phyloP scores from a whole-genome alignment of 2,888 invertebrate species.

The Drosophila siamana region DNA sequence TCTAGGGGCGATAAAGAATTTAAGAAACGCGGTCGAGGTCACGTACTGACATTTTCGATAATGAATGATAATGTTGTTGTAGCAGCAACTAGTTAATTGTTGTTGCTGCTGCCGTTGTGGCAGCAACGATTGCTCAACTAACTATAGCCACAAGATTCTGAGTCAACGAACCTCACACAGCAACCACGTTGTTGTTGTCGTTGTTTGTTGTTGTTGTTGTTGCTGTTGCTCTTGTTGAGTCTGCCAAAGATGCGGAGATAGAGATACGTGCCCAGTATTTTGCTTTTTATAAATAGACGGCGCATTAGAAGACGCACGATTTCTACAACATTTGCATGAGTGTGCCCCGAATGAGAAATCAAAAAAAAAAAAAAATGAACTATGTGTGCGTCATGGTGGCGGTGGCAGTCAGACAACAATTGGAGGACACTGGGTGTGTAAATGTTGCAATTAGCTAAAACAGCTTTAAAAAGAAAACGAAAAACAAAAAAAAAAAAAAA shows the following conservation, averaged over 20 bases:
- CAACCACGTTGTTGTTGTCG: conserved; percentile 5
- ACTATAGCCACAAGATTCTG: conserved; percentile 42
- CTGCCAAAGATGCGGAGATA: conserved; percentile 56
- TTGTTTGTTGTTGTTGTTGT: conserved; percentile 6
- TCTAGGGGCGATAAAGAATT: conserved; percentile 59
- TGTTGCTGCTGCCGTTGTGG: conserved; percentile 28
- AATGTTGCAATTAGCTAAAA: conserved; percentile 46
- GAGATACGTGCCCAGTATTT: conserved; percentile 64
- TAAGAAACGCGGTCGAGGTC: conserved; percentile 78
- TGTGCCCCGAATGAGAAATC: conserved; percentile 32
- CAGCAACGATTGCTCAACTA: conserved; percentile 63
- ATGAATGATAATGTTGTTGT: conserved; percentile 39
- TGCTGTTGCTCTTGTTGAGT: conserved; percentile 15
- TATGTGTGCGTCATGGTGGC: conserved; percentile 54
- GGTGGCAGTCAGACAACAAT: conserved; percentile 51
- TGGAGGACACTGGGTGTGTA: conserved; percentile 51
- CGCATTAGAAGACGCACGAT: conserved; percentile 70
- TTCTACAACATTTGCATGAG: conserved; percentile 60
- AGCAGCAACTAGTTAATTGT: conserved; percentile 53
- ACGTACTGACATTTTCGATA: conserved; percentile 76
- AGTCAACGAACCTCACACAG: conserved; percentile 71
- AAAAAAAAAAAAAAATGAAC: too few relatives aligned
- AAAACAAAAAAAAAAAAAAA: neutral
- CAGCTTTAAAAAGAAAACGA: too few relatives aligned
- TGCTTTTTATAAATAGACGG: conserved; percentile 51